Conservation (phyloP, 2,888 invertebrate species). For the Tholera decimalis region DNA sequence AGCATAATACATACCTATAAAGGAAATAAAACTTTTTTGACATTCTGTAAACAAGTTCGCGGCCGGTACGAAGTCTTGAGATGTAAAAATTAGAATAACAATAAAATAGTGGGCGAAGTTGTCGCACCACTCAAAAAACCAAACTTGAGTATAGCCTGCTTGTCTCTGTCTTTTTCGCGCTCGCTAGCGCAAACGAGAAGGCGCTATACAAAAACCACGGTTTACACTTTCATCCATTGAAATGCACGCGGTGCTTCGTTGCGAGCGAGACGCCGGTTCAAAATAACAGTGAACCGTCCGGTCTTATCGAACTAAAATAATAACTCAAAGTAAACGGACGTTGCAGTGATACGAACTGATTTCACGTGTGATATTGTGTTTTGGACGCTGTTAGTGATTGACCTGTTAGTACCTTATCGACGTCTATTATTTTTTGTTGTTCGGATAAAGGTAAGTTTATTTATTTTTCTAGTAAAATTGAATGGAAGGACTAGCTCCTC, state of each 20-base stretch:
- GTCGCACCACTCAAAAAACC: constrained; percentile 81
- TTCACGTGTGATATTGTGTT: constrained; percentile 74
- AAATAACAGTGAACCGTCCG: constrained; percentile 82
- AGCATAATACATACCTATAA: too few relatives aligned
- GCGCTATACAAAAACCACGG: constrained; percentile 90
- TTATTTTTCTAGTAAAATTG: constrained; percentile 31
- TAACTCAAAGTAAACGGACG: constrained; percentile 75
- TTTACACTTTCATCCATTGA: constrained; percentile 90
- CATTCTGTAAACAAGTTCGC: constrained; percentile 47
- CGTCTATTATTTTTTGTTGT: constrained; percentile 34
- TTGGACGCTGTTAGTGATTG: constrained; percentile 58
- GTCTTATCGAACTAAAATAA: constrained; percentile 82
- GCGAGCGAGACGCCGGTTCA: constrained; percentile 86
- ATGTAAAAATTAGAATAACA: constrained; percentile 82
- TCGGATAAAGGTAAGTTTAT: constrained; percentile 60
- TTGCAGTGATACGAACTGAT: constrained; percentile 75
- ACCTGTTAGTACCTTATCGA: constrained; percentile 49
- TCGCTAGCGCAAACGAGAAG: constrained; percentile 78
- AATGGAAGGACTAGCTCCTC: constrained; percentile 19
- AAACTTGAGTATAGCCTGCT: constrained; percentile 77
- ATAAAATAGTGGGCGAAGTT: constrained; percentile 87
- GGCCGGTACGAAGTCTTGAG: constrained; percentile 63
- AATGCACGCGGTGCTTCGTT: constrained; percentile 88
- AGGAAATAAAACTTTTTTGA: constrained; percentile 28
- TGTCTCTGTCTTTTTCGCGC: constrained; percentile 78